These are phyloP conservation scores for Coecobrya sp. DNA, from an alignment of 2,888 invertebrate genomes.

Conservation along the genomic window DNA sequence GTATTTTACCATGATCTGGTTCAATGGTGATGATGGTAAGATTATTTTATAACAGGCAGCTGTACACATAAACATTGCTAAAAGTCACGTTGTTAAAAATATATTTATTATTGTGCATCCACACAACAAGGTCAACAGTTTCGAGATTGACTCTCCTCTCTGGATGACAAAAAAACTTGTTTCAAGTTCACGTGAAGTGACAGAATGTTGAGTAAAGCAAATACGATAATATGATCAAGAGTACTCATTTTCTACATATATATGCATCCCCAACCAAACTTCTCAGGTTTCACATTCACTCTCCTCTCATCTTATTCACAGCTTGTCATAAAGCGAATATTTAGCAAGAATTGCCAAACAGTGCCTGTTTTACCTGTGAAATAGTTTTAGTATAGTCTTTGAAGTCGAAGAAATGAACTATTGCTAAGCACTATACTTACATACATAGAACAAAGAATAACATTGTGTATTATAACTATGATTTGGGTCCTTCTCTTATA, in stretches of 20 bases:
- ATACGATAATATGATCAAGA: background rate
- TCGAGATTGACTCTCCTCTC: slow-evolving; percentile 7
- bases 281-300: no score
- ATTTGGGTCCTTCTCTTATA: no score
- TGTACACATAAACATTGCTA: background rate
- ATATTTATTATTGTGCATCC: background rate
- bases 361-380: background rate
- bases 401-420: no score
- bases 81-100: background rate
- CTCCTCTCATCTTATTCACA: no score
- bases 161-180: slow-evolving; percentile 39
- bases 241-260: no score
- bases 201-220: slow-evolving; percentile 31
- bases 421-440: no score
- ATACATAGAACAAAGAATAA: no score
- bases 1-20: background rate
- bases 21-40: background rate
- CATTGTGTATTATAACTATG: no score
- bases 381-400: background rate
- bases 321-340: no score
- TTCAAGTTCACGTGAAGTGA: slow-evolving; percentile 54
- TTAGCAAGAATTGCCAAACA: background rate
- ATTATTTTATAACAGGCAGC: background rate
- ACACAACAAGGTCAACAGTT: background rate
- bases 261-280: no score